A percentile compares a stretch with the other conserved stretches of the same genome.
phyloP scores from a whole-genome alignment of 2,797 vertebrate genomes.

The Falco novaeseelandiae region DNA sequence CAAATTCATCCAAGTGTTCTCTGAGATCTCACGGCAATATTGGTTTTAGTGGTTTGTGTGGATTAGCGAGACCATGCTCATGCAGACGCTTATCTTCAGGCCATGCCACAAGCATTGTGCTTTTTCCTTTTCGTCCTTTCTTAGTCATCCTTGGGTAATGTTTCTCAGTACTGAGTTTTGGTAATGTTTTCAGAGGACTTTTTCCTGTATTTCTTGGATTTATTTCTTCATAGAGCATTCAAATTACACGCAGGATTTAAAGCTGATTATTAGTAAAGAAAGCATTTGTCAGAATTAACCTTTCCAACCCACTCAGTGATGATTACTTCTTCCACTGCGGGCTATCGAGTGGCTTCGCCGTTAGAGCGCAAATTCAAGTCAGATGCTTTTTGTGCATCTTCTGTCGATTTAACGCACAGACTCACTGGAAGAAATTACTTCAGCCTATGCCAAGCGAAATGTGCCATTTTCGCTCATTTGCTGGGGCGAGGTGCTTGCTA shows the following conservation, averaged over 20 bases:
- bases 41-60: neutral
- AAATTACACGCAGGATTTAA: neutral
- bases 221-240: neutral
- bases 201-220: neutral
- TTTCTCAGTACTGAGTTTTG: neutral
- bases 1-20: neutral
- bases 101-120: too few relatives aligned
- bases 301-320: fast-evolving
- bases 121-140: neutral
- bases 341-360: neutral
- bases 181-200: neutral
- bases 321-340: neutral
- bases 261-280: neutral
- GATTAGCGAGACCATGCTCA: neutral
- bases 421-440: neutral
- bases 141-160: neutral
- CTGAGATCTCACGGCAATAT: neutral
- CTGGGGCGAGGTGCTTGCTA: neutral
- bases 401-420: neutral
- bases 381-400: neutral
- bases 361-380: fast-evolving
- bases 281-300: neutral
- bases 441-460: neutral
- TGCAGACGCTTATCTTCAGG: neutral
- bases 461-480: neutral